Evolutionary conservation across 2,888 invertebrate genomes (phyloP), one percentile per base, ranked within the genome.

Genomic region (Epiblema foenella): DNA sequence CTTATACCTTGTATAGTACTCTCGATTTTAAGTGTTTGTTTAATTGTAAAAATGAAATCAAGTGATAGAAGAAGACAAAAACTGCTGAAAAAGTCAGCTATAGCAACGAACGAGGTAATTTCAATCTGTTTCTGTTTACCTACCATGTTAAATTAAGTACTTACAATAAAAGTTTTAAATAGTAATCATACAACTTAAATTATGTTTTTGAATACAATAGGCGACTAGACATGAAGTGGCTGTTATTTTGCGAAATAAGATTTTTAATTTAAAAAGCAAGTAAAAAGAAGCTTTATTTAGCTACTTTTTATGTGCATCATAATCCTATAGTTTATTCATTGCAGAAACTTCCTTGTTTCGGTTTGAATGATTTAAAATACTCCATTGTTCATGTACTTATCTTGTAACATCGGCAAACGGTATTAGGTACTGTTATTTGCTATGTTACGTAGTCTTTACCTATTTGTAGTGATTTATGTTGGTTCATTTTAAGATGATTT

Each of bases 1-100:
- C 93, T 99, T 64, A 96, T 98, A 78, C 99, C 99, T 0, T 98
- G 98, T 88, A 93, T 97, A 80, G 96, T 97, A 39, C 89, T 99
- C 63, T 98, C 98, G 0, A 95, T 97, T 79, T 92, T 98, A 76
- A 97, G 97, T 84, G 94, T 96, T 65, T 94, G 96, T 76, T 90
- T 98, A 72, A 97, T 98, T 74, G 89, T 95, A 74, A 97, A 97
- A 66, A 92, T 98, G 82, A 93, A 97, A 79, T 97, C 97, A 74
- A 97, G 97, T 54, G 98, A 98, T 83, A 94, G 95, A 74, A 94
- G 97, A 42, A 94, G 97, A 74, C 96, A 97, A 81, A 95, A 96
- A 81, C 89, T 97, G 57, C 89, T 95, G 73, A 94, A 94, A 77
- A 93, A 93, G 76, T 91, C 92, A 49, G 86, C 89, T 10, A 86